Base-by-base conservation (phyloP, 2,888 invertebrate genomes). In the Lycia hirtaria region DNA sequence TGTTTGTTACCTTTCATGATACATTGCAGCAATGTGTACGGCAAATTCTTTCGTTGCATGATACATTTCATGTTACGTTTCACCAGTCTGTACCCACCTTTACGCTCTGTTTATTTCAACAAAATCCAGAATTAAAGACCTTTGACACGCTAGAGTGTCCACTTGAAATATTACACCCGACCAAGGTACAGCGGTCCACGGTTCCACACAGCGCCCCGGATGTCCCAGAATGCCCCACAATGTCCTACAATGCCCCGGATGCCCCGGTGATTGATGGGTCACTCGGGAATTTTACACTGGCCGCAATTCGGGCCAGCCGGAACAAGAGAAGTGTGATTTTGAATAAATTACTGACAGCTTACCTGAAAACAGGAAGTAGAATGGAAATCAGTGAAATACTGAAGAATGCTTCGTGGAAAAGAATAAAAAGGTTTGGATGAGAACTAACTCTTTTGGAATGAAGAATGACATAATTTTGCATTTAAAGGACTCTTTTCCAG, bases 211-310 rank as follows among this genome's bases (percentile, higher is more conserved):
- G 44, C 4, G 30, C n/a, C 45, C 33, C 40, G 38, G 33, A 38
- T 24, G 40, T 14, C 47, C 33, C 41, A 20, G n/a, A 30, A 12
- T 26, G 9, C 24, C 47, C 32, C 32, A n/a, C n/a, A n/a, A n/a
- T n/a, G n/a, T n/a, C n/a, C n/a, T n/a, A n/a, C 10, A n/a, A 4
- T 26, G 9, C 24, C 47, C 32, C 32, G 38, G 43, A 47, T 30
- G 43, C n/a, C 41, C 35, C 49, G 5, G 45, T 55, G 55, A 55
- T 55, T 49, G 55, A 55, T 49, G 49, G 12, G 43, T 47, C 54
- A 37, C 43, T 41, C 14, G 24, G 41, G 54, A 55, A 55, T 55
- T 55, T 49, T n/a, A 43, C 53, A 53, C 32, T 47, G 54, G 24
- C 32, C 54, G 26, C 10, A 44, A 52, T 44, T 28, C 22, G 10